Conservation (phyloP, 2,888 invertebrate genomes). For the Chesias legatella region DNA sequence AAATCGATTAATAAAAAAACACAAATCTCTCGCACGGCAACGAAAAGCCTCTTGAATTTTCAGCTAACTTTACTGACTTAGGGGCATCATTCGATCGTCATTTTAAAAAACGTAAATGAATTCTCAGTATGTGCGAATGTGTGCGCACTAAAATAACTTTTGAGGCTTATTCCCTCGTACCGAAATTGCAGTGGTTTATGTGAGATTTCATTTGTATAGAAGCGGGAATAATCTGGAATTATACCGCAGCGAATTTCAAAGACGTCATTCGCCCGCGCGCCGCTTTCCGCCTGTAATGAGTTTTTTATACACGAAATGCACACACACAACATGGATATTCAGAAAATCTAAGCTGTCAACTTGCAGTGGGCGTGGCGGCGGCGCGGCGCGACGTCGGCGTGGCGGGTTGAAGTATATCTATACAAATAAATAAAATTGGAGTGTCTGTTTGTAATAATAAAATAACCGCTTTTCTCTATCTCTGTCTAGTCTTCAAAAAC, state of each 20-base stretch:
- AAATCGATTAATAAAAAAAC: too few species aligned
- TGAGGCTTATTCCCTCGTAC: slow-evolving; percentile 75
- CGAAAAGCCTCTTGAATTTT: too few species aligned
- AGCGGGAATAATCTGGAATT: slow-evolving; percentile 78
- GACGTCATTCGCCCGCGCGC: slow-evolving; percentile 75
- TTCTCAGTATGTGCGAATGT: slow-evolving; percentile 61
- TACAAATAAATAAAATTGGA: too few species aligned
- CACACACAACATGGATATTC: slow-evolving; percentile 61
- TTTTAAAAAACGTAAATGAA: slow-evolving; percentile 51
- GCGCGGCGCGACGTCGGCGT: slow-evolving; percentile 16
- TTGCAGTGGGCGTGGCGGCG: slow-evolving; percentile 47
- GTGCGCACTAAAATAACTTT: slow-evolving; percentile 70
- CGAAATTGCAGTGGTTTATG: slow-evolving; percentile 79
- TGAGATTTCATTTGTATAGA: slow-evolving; percentile 79
- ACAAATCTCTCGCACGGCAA: too few species aligned
- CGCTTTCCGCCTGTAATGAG: slow-evolving; percentile 76
- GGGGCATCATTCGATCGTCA: slow-evolving; percentile 11
- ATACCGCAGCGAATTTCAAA: slow-evolving; percentile 77
- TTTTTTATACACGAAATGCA: slow-evolving; percentile 77
- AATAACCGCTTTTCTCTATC: too few species aligned
- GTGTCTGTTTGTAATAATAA: too few species aligned
- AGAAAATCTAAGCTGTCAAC: slow-evolving; percentile 55
- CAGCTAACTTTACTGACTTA: too few species aligned
- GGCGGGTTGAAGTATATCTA: too few species aligned
- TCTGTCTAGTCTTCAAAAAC: too few species aligned